Conservation (phyloP, 2,113 vertebrate genomes). For the Indri indri region DNA sequence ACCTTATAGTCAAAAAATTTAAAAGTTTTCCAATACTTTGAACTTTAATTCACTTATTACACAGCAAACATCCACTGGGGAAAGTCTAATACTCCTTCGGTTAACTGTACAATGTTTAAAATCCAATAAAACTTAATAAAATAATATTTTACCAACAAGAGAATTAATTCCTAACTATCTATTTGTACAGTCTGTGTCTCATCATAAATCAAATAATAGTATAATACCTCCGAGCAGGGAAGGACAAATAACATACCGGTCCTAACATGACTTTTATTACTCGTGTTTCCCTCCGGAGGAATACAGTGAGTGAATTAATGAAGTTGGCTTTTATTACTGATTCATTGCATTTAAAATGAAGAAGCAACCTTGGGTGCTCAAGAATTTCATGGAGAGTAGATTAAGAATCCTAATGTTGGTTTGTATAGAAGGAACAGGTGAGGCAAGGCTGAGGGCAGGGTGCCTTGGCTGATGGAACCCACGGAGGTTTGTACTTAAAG, state of each 20-base stretch:
- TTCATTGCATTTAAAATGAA: background rate
- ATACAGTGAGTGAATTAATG: background rate
- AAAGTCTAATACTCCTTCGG: background rate
- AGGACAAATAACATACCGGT: background rate
- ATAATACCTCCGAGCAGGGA: background rate
- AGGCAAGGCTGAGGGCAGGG: accelerated
- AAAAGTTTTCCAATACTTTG: background rate
- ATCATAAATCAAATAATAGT: background rate
- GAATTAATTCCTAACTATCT: conserved; percentile 47
- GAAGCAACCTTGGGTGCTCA: background rate
- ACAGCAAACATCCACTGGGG: background rate
- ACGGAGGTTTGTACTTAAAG: too few species aligned
- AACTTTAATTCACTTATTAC: background rate
- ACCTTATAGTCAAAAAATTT: background rate
- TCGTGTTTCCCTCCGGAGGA: background rate
- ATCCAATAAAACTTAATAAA: background rate
- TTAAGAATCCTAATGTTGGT: background rate
- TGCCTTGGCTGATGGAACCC: accelerated
- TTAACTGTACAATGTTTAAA: background rate
- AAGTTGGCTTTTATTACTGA: background rate
- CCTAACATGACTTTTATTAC: background rate
- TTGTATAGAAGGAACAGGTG: accelerated
- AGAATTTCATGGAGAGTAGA: background rate
- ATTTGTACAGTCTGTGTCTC: background rate
- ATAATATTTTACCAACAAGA: background rate